Base-by-base conservation (phyloP, 2,113 vertebrate species). In the Collichthys lucidus region DNA sequence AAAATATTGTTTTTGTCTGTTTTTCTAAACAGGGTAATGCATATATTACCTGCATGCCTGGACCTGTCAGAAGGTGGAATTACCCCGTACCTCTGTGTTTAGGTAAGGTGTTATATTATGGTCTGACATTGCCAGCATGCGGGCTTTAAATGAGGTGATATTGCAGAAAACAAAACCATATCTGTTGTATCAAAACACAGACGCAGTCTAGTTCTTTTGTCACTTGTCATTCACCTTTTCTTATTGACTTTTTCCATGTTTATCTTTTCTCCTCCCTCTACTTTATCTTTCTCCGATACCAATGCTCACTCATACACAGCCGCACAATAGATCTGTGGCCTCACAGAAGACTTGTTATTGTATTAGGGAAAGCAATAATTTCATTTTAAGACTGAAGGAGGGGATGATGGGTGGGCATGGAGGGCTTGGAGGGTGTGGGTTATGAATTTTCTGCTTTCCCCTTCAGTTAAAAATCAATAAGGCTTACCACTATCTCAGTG, bases 61-160 rank as follows among this genome's bases (percentile, higher is more conserved):
- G 98, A 79, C 97, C 98, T 12, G 98, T 99, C 69, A 96, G 98
- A 94, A 97, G 98, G 93, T 99, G 98, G 98, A 99, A 99, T 95
- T 97, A 98, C 63, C 98, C 98, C 0, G 96, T 97, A 66, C 98
- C 98, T 46, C 97, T 99, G 90, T 99, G 98, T 87, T 94, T 99
- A 93, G 98, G 98, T 99, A 94, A 92, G 74, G 84, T 88, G 86
- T 86, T 79, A 61, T 74, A 49, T 62, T 47, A 81, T 84, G 40
- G 47, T 75, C n/a, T 78, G 65, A 76, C 76, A 70, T 64, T 52
- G 46, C 16, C 50, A 72, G 24, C 6, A 0, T 53, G 17, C 71
- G 80, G 35, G n/a, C 4, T 79, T 89, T 86, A 77, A 92, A 67
- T 79, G 35, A 75, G 56, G 62, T 64, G 5, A 77, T 59, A 69